These are phyloP conservation scores for Cheilosia impressa DNA, from an alignment of 2,888 invertebrate species.

Conservation along the genomic window DNA sequence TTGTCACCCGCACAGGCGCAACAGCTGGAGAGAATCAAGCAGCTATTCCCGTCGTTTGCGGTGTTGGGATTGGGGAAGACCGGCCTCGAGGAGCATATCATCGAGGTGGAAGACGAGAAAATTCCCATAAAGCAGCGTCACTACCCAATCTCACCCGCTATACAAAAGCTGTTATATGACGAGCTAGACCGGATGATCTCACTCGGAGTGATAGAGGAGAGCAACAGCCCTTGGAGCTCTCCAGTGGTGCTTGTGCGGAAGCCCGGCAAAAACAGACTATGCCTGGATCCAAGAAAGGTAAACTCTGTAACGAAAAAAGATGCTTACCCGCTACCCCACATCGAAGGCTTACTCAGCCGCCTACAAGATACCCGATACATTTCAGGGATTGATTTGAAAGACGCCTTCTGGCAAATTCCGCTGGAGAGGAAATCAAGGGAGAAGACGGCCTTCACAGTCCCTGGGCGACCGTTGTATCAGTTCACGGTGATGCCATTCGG, in stretches of 20 bases:
- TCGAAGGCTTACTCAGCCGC: background rate
- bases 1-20: no score
- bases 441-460: no score
- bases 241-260: background rate
- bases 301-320: background rate
- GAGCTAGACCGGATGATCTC: slow-evolving; percentile 29
- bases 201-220: no score
- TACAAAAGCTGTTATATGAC: slow-evolving; percentile 30
- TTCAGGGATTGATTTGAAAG: background rate
- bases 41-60: no score
- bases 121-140: slow-evolving; percentile 15
- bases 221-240: no score
- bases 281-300: slow-evolving; percentile 1
- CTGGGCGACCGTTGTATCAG: no score
- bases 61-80: slow-evolving; percentile 12
- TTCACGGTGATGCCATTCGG: background rate
- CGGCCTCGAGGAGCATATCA: slow-evolving; percentile 4
- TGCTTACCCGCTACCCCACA: background rate
- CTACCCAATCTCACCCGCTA: slow-evolving; percentile 23
- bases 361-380: background rate
- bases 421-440: background rate
- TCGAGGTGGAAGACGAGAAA: slow-evolving; percentile 21
- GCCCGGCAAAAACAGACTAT: slow-evolving; percentile 4
- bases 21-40: no score
- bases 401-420: background rate